phyloP scores from a whole-genome alignment of 2,888 invertebrate species.

The Heteromyza rotundicornis region DNA sequence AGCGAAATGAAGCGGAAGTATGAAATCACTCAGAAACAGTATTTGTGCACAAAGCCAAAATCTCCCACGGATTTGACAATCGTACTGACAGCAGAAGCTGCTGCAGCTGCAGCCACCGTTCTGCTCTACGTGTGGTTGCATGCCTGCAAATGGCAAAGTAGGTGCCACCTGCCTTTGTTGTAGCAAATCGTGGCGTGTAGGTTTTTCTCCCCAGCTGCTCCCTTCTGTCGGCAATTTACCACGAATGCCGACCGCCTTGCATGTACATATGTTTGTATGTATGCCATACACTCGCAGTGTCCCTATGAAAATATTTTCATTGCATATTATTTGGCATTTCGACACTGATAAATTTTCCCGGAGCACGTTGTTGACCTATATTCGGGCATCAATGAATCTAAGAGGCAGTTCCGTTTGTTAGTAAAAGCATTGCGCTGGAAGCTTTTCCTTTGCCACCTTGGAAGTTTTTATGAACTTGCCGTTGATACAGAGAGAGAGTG shows the following conservation, averaged over 20 bases:
- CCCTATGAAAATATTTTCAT: conserved; percentile 1
- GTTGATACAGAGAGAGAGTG: neutral
- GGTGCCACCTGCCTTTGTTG: neutral
- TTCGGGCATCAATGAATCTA: conserved; percentile 56
- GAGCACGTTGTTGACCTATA: conserved; percentile 60
- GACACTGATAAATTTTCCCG: conserved; percentile 39
- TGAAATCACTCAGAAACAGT: conserved; percentile 22
- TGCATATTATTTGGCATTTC: conserved; percentile 14
- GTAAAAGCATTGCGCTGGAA: too few relatives aligned
- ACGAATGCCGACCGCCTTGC: neutral
- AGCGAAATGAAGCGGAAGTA: conserved; percentile 29
- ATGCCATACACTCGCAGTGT: too few relatives aligned
- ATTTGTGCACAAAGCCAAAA: too few relatives aligned
- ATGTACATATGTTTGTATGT: neutral
- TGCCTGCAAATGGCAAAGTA: neutral
- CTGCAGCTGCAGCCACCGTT: too few relatives aligned
- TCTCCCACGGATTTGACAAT: too few relatives aligned
- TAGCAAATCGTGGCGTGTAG: conserved; percentile 6
- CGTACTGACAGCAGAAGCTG: too few relatives aligned
- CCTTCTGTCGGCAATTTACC: conserved; percentile 11
- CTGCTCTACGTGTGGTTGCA: too few relatives aligned
- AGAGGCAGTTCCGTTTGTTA: neutral
- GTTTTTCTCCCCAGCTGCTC: neutral
- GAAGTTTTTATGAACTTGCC: too few relatives aligned
- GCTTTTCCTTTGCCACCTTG: too few relatives aligned